A percentile compares a stretch with the other conserved stretches of the same genome.
Evolutionary conservation across 1,140 invertebrate genomes (phyloP).

Genomic region (Idris sp.): DNA sequence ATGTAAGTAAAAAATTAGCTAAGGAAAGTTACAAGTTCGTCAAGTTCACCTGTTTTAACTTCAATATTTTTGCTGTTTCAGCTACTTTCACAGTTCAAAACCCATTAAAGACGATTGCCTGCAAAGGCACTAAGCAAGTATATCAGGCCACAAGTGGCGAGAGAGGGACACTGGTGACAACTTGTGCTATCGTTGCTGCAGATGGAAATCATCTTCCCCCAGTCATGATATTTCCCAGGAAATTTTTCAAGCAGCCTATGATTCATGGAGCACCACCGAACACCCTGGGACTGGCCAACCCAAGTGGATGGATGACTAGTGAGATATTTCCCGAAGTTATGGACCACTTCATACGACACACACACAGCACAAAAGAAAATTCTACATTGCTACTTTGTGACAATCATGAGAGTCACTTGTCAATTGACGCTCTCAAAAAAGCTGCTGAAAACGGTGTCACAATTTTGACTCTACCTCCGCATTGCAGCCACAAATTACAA

Average conservation of each 20-base stretch:
- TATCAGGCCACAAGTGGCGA: slow-evolving; percentile 19
- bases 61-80: neutral
- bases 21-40: neutral
- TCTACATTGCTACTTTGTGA: slow-evolving; percentile 24
- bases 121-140: slow-evolving; percentile 22
- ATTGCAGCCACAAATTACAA: slow-evolving; percentile 73
- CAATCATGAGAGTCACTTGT: slow-evolving; percentile 59
- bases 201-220: slow-evolving; percentile 19
- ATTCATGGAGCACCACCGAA: slow-evolving; percentile 8
- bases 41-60: neutral
- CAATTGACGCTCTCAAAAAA: slow-evolving; percentile 46
- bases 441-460: slow-evolving; percentile 67
- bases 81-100: slow-evolving; percentile 5
- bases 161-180: slow-evolving; percentile 27
- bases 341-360: slow-evolving; percentile 31
- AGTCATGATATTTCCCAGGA: slow-evolving; percentile 26
- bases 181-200: slow-evolving; percentile 22
- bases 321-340: slow-evolving; percentile 24
- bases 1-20: neutral
- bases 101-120: slow-evolving; percentile 2
- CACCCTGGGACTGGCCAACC: slow-evolving; percentile 19
- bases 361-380: slow-evolving; percentile 1
- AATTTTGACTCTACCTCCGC: slow-evolving; percentile 70
- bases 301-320: slow-evolving; percentile 23
- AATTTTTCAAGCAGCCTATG: slow-evolving; percentile 34